Base-by-base conservation (phyloP, 2,797 vertebrate species). In the Pangasius larnaudii region DNA sequence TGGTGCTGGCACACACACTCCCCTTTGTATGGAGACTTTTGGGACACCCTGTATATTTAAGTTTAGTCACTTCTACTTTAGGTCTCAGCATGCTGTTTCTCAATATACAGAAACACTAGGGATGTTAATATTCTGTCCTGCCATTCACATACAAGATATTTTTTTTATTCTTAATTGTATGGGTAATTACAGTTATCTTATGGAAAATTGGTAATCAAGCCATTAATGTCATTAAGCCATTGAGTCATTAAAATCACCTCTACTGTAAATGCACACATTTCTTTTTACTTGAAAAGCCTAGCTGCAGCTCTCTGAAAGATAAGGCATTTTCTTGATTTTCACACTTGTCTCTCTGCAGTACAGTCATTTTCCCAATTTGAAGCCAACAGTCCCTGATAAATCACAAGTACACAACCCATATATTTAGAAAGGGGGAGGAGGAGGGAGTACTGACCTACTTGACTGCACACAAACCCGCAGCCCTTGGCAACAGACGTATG, bases 401-500 rank as follows among this genome's bases (percentile, higher is more conserved):
- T n/a, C 36, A 46, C 39, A 82, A 51, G 27, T 67, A 16, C 49
- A 30, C 42, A 67, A 83, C 61, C 42, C 81, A 69, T 51, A 53
- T 9, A 69, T 84, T 67, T 69, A 69, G 61, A 5, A 84, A 53
- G 3, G 27, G 42, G 42, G 16, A 46, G 14, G 27, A 33, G 16
- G 59, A 46, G 7, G 16, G 80, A 61, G 61, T 59, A 7, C 79
- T 81, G 79, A 6, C 85, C 30, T 49, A 78, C 74, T 63, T 65
- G 30, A 65, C 30, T 36, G 85, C 46, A 58, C 78, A 89, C 88
- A 89, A 85, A 87, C 90, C 88, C 88, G 7, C 83, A 89, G 90
- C 69, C 67, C 77, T 84, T 88, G 74, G 82, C 87, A 77, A 78
- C 89, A 93, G 79, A 74, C 56, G 59, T 72, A 81, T 86, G 89